phyloP scores from a whole-genome alignment of 2,888 invertebrate genomes.

The Nymphalis polychloros region DNA sequence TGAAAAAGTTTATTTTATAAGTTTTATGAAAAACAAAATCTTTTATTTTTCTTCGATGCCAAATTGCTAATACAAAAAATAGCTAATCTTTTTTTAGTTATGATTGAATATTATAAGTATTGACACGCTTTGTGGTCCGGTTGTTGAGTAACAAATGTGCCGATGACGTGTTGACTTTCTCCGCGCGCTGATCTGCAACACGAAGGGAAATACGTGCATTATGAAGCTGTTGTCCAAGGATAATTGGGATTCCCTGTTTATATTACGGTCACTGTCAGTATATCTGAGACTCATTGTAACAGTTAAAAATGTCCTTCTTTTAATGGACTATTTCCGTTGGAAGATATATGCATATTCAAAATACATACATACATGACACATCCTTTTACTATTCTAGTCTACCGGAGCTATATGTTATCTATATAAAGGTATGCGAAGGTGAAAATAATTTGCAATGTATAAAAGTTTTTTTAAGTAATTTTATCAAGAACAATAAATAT shows the following conservation, averaged over 20 bases:
- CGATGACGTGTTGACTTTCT: constrained; percentile 72
- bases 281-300: background rate
- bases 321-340: background rate
- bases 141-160: constrained; percentile 64
- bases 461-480: no score
- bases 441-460: background rate
- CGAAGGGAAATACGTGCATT: constrained; percentile 62
- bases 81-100: background rate
- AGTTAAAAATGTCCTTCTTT: background rate
- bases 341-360: background rate
- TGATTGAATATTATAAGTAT: constrained; percentile 36
- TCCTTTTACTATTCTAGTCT: background rate
- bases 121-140: constrained; percentile 62
- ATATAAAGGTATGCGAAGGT: background rate
- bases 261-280: background rate
- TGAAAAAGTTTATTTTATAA: no score
- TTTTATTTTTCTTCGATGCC: background rate
- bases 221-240: constrained; percentile 38
- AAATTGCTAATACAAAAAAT: background rate
- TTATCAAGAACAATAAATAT: no score
- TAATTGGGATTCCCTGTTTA: constrained; percentile 58
- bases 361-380: no score
- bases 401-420: background rate
- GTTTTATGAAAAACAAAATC: no score
- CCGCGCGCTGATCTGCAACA: constrained; percentile 42